phyloP scores from a whole-genome alignment of 2,888 invertebrate species.

The Oxytorus armatus region DNA sequence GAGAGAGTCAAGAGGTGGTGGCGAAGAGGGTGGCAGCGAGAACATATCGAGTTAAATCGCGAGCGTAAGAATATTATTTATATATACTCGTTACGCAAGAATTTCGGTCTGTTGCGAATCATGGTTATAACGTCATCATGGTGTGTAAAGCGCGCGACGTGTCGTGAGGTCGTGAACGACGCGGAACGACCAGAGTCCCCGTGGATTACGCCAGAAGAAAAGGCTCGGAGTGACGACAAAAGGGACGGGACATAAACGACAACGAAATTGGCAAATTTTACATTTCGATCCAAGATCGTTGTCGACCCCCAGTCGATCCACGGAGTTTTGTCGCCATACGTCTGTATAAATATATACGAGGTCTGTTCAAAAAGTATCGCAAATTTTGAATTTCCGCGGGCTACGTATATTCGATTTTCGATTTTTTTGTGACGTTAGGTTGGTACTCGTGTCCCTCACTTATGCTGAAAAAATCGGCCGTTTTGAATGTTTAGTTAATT shows the following conservation, averaged over 20 bases:
- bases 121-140: slow-evolving; percentile 40
- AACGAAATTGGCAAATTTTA: slow-evolving; percentile 51
- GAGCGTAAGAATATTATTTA: slow-evolving; percentile 47
- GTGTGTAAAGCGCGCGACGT: slow-evolving; percentile 18
- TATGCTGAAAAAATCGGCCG: no score
- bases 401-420: no score
- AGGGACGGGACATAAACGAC: neutral
- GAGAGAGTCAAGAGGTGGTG: neutral
- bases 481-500: no score
- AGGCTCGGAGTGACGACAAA: neutral
- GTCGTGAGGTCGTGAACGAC: slow-evolving; percentile 58
- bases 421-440: no score
- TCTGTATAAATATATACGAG: slow-evolving; percentile 8
- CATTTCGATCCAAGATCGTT: slow-evolving; percentile 33
- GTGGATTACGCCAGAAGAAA: slow-evolving; percentile 42
- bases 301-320: slow-evolving; percentile 11
- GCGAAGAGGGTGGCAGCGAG: neutral
- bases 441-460: no score
- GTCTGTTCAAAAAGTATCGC: no score
- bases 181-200: slow-evolving; percentile 33
- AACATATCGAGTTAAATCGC: slow-evolving; percentile 40
- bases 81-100: slow-evolving; percentile 49
- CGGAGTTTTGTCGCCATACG: neutral
- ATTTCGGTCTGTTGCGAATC: slow-evolving; percentile 55
- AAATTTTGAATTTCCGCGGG: no score